Evolutionary conservation across 2,888 invertebrate genomes (phyloP).

Genomic region (Neria commutata): DNA sequence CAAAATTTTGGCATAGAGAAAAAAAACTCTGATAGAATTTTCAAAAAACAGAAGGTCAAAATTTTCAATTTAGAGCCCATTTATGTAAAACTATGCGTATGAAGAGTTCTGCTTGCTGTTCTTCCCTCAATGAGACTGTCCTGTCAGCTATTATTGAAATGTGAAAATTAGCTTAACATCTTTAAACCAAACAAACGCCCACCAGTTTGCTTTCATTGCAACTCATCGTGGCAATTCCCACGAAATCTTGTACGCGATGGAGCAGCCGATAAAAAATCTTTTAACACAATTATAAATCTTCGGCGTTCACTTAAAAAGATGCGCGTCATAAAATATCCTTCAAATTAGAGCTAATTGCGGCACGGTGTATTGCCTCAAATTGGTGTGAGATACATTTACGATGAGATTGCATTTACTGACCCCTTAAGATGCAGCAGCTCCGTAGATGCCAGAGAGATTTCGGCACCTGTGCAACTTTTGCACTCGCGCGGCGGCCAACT

Average conservation of each 20-base stretch:
- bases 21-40: too few relatives aligned
- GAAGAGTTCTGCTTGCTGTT: too few relatives aligned
- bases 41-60: too few relatives aligned
- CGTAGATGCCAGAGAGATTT: too few relatives aligned
- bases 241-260: not conserved
- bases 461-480: conserved; percentile 36
- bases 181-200: conserved; percentile 43
- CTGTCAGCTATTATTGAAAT: too few relatives aligned
- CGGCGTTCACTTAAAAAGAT: not conserved
- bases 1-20: too few relatives aligned
- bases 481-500: conserved; percentile 34
- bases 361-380: conserved; percentile 35
- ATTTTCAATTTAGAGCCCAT: too few relatives aligned
- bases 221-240: not conserved
- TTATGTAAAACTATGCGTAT: too few relatives aligned
- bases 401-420: not conserved
- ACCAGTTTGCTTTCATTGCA: conserved; percentile 13
- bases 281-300: conserved; percentile 52
- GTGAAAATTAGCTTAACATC: conserved; percentile 50
- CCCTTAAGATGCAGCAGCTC: too few relatives aligned
- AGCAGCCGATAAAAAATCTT: conserved; percentile 22
- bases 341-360: conserved; percentile 52
- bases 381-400: conserved; percentile 9
- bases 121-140: too few relatives aligned
- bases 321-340: conserved; percentile 33